Percentiles rank a stretch among this genome's conserved stretches.
phyloP scores from a whole-genome alignment of 2,888 invertebrate genomes.

The Cataglyphis livida region DNA sequence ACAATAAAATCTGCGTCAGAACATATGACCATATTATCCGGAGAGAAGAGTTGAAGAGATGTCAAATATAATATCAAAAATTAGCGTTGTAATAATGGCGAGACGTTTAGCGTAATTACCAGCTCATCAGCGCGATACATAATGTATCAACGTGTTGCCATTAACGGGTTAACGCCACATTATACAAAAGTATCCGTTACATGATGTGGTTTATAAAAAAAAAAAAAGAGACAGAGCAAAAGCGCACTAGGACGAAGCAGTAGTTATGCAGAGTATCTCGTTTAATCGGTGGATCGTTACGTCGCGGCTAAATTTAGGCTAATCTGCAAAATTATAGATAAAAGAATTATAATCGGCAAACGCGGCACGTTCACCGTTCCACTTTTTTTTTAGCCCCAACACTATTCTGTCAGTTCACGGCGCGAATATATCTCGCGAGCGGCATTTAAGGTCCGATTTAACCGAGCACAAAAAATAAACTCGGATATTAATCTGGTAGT shows the following conservation, averaged over 20 bases:
- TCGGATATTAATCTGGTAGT: conserved; percentile 45
- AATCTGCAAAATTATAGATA: conserved; percentile 57
- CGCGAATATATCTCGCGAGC: conserved; percentile 59
- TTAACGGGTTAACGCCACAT: not conserved
- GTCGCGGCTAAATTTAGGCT: conserved; percentile 32
- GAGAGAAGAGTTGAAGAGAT: conserved; percentile 1
- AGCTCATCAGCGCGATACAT: conserved; percentile 21
- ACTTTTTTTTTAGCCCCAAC: conserved; percentile 4
- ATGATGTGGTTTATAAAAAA: not conserved
- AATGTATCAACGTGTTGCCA: not conserved
- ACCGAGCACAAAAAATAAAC: conserved; percentile 61
- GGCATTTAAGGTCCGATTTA: conserved; percentile 73
- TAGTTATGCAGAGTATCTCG: conserved; percentile 35
- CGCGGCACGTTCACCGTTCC: conserved; percentile 29
- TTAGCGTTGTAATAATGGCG: conserved; percentile 9
- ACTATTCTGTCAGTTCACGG: conserved; percentile 25
- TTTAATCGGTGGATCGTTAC: conserved; percentile 46
- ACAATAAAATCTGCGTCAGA: not conserved
- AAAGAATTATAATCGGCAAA: conserved; percentile 51
- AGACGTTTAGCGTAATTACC: conserved; percentile 26
- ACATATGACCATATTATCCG: not conserved
- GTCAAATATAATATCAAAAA: not conserved
- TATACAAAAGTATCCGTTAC: conserved; percentile 27
- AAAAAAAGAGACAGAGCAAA: not conserved
- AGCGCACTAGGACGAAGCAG: not conserved